Base-by-base conservation (phyloP, 2,113 vertebrate species). In the Willisornis vidua region DNA sequence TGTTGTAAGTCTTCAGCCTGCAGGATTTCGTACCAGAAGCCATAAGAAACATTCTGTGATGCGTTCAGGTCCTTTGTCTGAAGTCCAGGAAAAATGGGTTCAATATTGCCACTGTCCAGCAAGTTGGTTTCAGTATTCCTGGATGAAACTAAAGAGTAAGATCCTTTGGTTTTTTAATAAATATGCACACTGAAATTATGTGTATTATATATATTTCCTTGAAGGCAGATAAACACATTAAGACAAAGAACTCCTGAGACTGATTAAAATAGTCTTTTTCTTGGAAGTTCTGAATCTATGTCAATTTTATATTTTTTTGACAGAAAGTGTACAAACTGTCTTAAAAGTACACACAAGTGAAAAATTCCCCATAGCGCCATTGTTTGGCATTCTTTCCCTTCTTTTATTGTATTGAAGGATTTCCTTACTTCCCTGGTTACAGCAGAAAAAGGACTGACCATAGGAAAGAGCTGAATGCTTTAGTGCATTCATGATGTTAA, bases 401-500 rank as follows among this genome's bases (percentile, higher is more conserved):
- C 12, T 61, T 46, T 55, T 33, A 15, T 33, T 2, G 7, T 22
- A n/a, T 5, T 61, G 16, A 70, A 81, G 3, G 8, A 33, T 86
- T 88, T 67, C 6, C 26, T 75, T 71, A 5, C 6, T 62, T 67
- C 4, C 17, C 24, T 75, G 10, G 5, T 41, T 45, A 87, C 57
- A 65, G 6, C 8, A 78, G 52, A 70, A 85, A 86, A 80, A 41
- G 1, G 11, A 71, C 11, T 55, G 17, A n/a, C 4, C 14, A 3
- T 11, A 76, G 1, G 26, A 83, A 73, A n/a, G 7, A 57, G 9
- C 5, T 76, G 41, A 82, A 85, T 31, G 7, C 5, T 72, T 73
- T 23, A 41, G 9, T 13, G 7, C 37, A 39, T 33, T 73, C 26
- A 63, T 0, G 0, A 51, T 75, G 35, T 4, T 59, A 19, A 54